Conservation (phyloP, 2,888 invertebrate species). For the Pandemis cinnamomeana region DNA sequence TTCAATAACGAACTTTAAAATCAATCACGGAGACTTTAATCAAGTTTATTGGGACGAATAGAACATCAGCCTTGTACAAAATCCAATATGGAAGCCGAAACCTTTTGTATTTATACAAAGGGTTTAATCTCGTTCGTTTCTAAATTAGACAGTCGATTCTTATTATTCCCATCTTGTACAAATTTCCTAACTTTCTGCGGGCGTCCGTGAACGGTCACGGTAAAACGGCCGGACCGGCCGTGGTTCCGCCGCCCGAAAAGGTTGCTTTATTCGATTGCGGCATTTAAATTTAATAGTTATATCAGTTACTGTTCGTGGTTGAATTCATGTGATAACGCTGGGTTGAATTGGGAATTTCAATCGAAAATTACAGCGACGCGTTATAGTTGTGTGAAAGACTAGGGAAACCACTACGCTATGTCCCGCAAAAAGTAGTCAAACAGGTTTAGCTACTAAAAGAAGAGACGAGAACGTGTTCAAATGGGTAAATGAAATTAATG, state of each 20-base stretch:
- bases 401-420: too few species aligned
- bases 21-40: conserved; percentile 43
- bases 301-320: not conserved
- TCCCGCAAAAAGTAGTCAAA: too few species aligned
- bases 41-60: conserved; percentile 44
- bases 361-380: too few species aligned
- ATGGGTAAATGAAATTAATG: too few species aligned
- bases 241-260: conserved; percentile 35
- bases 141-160: conserved; percentile 56
- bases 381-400: too few species aligned
- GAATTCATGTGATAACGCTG: not conserved
- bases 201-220: conserved; percentile 14
- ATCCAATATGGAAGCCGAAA: conserved; percentile 47
- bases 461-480: too few species aligned
- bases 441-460: too few species aligned
- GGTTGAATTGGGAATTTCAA: too few species aligned
- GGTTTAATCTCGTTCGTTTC: conserved; percentile 52
- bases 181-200: conserved; percentile 48
- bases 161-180: conserved; percentile 50
- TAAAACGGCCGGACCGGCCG: conserved; percentile 32
- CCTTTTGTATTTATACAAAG: conserved; percentile 55
- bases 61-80: conserved; percentile 50
- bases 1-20: conserved; percentile 38
- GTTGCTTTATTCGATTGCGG: conserved; percentile 16
- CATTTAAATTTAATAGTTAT: conserved; percentile 1